Evolutionary conservation across 2,888 invertebrate genomes (phyloP).

Genomic region (Epirrhoe alternata): DNA sequence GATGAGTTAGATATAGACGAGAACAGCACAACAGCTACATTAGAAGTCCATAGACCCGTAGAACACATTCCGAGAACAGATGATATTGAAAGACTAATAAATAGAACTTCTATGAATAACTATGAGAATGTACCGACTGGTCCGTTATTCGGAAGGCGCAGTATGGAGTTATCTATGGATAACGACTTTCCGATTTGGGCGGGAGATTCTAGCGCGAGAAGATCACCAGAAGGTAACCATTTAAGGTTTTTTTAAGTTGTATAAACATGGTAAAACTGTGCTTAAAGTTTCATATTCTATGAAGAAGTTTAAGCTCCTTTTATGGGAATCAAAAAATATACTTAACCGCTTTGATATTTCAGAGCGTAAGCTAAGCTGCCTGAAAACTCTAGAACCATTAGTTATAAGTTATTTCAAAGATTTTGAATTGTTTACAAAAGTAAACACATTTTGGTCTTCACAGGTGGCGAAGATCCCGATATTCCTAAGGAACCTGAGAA

Average conservation of each 20-base stretch:
- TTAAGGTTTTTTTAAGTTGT: not conserved
- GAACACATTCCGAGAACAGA: slow-evolving; percentile 39
- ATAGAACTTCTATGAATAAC: slow-evolving; percentile 50
- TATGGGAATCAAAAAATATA: too few relatives aligned
- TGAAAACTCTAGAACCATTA: too few relatives aligned
- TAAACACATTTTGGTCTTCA: not conserved
- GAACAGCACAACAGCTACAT: slow-evolving; percentile 34
- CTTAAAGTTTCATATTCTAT: too few relatives aligned
- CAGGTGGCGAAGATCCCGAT: slow-evolving; percentile 79
- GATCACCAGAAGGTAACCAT: slow-evolving; percentile 89
- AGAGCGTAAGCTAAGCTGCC: too few relatives aligned
- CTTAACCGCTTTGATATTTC: too few relatives aligned
- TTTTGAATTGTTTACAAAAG: not conserved
- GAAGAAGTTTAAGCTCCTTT: too few relatives aligned
- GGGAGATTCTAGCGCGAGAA: slow-evolving; percentile 88
- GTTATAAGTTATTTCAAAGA: too few relatives aligned
- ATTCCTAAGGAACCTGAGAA: slow-evolving; percentile 65
- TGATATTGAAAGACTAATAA: slow-evolving; percentile 54
- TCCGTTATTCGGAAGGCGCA: slow-evolving; percentile 71
- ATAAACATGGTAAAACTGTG: too few relatives aligned
- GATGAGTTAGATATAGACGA: slow-evolving; percentile 89
- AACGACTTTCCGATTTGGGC: slow-evolving; percentile 84
- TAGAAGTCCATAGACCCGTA: slow-evolving; percentile 31
- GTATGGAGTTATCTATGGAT: slow-evolving; percentile 56
- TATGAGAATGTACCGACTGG: slow-evolving; percentile 44